Percentiles rank a stretch among this genome's conserved stretches.
phyloP scores from a whole-genome alignment of 2,113 vertebrate genomes.

The Cyphomyrus plagiostoma region DNA sequence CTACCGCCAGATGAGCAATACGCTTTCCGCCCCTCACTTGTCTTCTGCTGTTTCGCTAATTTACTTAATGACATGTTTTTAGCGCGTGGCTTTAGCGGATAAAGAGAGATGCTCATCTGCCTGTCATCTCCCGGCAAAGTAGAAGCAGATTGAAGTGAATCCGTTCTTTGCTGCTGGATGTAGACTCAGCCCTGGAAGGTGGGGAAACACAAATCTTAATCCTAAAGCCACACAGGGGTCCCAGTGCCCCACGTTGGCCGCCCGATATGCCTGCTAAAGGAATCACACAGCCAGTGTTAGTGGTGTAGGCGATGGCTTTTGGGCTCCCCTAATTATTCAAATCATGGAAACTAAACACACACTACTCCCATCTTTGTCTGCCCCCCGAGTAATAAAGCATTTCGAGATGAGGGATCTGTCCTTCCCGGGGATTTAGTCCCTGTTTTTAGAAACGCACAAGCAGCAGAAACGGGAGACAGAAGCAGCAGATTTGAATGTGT shows the following conservation, averaged over 20 bases:
- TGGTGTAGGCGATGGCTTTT: not conserved
- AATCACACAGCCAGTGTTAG: not conserved
- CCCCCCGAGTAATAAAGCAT: not conserved
- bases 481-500: not conserved
- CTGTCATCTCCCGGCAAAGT: not conserved
- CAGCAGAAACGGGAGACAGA: constrained; percentile 16
- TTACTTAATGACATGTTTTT: constrained; percentile 31
- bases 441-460: constrained; percentile 22
- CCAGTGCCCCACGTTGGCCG: not conserved
- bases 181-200: not conserved
- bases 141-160: not conserved
- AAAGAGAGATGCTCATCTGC: not conserved
- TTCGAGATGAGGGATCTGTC: not conserved
- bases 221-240: not conserved
- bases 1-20: not conserved
- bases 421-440: constrained; percentile 5
- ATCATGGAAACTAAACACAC: not conserved
- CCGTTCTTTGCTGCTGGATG: not conserved
- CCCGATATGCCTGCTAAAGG: not conserved
- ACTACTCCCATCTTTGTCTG: not conserved
- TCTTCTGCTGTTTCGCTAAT: constrained; percentile 24
- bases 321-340: not conserved
- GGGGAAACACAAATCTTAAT: not conserved
- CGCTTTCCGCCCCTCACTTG: not conserved
- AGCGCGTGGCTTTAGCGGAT: constrained; percentile 23